Conservation (phyloP, 2,113 vertebrate species). For the Cyprinodon brontotheroides region DNA sequence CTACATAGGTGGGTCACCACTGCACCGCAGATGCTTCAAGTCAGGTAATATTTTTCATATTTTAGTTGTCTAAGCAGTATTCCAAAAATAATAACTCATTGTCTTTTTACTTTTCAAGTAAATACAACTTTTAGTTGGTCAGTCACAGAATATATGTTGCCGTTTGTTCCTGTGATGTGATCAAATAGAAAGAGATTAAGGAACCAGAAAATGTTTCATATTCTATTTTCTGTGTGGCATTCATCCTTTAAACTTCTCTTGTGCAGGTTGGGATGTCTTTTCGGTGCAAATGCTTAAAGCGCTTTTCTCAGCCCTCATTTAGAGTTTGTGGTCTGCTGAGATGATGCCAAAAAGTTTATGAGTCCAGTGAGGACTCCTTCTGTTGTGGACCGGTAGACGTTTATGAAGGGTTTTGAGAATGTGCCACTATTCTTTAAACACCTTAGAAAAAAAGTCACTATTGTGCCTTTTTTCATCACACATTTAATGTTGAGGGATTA, state of each 20-base stretch:
- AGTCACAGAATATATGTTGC: background rate
- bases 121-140: too few relatives aligned
- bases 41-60: too few relatives aligned
- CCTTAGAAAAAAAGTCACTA: background rate
- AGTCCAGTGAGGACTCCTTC: background rate
- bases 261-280: background rate
- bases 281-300: background rate
- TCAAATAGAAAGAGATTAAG: background rate
- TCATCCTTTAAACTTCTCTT: background rate
- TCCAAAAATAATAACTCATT: too few relatives aligned
- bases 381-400: background rate
- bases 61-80: too few relatives aligned
- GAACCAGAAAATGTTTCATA: background rate
- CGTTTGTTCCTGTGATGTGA: too few relatives aligned
- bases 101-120: background rate
- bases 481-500: background rate
- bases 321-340: background rate
- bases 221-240: background rate
- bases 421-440: background rate
- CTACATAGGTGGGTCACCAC: too few relatives aligned
- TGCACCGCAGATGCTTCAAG: too few relatives aligned
- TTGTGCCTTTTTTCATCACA: background rate
- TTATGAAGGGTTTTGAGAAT: background rate
- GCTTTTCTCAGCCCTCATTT: background rate
- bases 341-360: background rate